These are phyloP conservation scores for Sebastolobus altivelis DNA, from an alignment of 2,797 vertebrate genomes.

Conservation along the genomic window DNA sequence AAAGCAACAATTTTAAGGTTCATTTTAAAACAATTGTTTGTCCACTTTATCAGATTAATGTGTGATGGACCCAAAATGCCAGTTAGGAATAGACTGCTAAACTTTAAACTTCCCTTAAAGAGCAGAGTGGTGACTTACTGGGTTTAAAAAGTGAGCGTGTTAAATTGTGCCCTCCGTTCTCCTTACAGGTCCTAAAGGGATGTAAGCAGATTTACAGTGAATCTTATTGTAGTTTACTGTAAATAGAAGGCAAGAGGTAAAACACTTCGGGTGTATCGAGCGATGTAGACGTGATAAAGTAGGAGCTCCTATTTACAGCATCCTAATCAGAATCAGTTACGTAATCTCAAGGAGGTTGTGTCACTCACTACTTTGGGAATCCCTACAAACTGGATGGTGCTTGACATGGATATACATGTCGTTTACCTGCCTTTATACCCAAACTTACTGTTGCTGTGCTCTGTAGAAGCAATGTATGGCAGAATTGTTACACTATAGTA, in stretches of 20 bases:
- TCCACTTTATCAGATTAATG: slow-evolving; percentile 25
- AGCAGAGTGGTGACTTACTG: slow-evolving; percentile 49
- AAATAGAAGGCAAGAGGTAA: slow-evolving; percentile 56
- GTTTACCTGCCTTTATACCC: not conserved
- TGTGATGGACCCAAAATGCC: not conserved
- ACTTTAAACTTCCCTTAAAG: slow-evolving; percentile 50
- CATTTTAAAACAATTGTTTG: slow-evolving; percentile 16
- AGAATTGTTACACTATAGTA: not conserved
- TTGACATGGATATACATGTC: not conserved
- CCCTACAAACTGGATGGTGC: not conserved
- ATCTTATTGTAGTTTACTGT: slow-evolving; percentile 44
- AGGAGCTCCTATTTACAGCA: slow-evolving; percentile 45
- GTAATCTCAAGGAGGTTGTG: slow-evolving; percentile 4
- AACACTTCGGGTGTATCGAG: not conserved
- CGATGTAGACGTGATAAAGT: slow-evolving; percentile 11
- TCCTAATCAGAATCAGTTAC: slow-evolving; percentile 24
- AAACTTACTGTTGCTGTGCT: not conserved
- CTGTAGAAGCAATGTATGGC: too few species aligned
- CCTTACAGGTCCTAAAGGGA: slow-evolving; percentile 39
- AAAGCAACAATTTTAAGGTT: slow-evolving; percentile 6
- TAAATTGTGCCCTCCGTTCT: slow-evolving; percentile 59
- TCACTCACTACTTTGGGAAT: slow-evolving; percentile 10
- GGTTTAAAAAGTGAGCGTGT: slow-evolving; percentile 72
- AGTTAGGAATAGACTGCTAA: slow-evolving; percentile 29
- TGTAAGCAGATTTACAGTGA: slow-evolving; percentile 49